These are phyloP conservation scores for Sebastes hubbsi DNA, from an alignment of 2,797 vertebrate genomes.

Conservation along the genomic window DNA sequence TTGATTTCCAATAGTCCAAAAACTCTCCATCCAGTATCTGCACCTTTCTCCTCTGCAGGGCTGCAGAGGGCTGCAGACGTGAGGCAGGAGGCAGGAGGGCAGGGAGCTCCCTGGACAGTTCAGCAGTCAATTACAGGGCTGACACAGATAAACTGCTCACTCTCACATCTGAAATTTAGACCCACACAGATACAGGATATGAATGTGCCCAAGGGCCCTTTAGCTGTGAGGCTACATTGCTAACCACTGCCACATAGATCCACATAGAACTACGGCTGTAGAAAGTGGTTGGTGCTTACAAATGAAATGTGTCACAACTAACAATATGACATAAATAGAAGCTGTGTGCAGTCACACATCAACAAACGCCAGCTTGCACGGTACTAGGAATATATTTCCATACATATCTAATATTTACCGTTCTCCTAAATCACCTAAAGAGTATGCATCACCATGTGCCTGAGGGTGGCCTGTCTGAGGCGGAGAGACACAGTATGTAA, in stretches of 20 bases:
- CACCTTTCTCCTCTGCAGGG: background rate
- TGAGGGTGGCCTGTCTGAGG: background rate
- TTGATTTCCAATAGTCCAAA: too few relatives aligned
- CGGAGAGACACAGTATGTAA: conserved; percentile 19
- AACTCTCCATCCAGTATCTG: background rate
- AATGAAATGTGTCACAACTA: background rate
- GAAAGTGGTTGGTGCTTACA: background rate
- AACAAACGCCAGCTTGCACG: background rate
- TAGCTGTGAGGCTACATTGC: background rate
- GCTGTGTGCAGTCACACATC: background rate
- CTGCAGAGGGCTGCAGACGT: background rate
- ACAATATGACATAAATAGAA: background rate
- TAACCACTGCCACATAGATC: background rate
- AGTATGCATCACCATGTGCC: conserved; percentile 10
- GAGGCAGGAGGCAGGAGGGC: background rate
- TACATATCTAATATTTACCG: conserved; percentile 17
- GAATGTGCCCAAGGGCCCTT: background rate
- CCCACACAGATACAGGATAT: background rate
- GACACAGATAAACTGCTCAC: background rate
- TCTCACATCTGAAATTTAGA: background rate
- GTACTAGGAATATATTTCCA: conserved; percentile 12
- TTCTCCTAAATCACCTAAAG: conserved; percentile 11
- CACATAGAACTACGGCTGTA: background rate
- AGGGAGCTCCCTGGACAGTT: background rate
- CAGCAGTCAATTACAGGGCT: background rate